Evolutionary conservation across 1,140 invertebrate genomes (phyloP).

Genomic region (Pseudachorutes palmiensis): DNA sequence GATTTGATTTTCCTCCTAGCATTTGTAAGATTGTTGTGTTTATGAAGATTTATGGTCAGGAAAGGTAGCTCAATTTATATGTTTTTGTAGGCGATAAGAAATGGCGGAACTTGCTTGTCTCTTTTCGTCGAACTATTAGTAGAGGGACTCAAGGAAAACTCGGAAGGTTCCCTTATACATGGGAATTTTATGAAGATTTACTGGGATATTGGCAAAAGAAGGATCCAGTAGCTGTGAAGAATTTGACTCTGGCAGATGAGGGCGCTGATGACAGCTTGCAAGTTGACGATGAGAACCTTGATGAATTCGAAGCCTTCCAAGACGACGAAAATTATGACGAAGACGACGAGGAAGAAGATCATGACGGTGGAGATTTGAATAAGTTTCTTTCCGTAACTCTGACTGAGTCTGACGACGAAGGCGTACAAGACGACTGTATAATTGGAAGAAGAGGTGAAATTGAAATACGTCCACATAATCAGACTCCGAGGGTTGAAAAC

Average conservation of each 20-base stretch:
- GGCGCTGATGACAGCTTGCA: not conserved
- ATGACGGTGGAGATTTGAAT: not conserved
- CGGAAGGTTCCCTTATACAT: constrained; percentile 1
- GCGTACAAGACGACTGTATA: not conserved
- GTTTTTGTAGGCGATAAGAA: not conserved
- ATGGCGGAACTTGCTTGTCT: constrained; percentile 2
- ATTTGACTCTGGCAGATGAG: not conserved
- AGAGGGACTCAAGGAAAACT: not conserved
- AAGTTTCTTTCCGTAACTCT: not conserved
- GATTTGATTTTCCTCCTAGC: constrained; percentile 9
- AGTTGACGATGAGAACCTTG: not conserved
- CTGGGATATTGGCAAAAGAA: not conserved
- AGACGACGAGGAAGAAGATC: not conserved
- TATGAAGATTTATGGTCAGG: not conserved
- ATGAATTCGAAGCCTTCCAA: not conserved
- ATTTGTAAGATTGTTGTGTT: not conserved
- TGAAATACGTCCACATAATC: not conserved
- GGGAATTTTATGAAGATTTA: constrained; percentile 10
- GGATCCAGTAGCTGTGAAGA: not conserved
- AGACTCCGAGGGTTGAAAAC: not conserved
- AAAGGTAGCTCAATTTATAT: not conserved
- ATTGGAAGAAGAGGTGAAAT: constrained; percentile 3
- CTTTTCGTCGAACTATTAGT: constrained; percentile 4
- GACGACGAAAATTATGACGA: not conserved
- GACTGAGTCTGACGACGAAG: constrained; percentile 4